Conservation (phyloP, 2,797 vertebrate species). For the Molothrus aeneus region DNA sequence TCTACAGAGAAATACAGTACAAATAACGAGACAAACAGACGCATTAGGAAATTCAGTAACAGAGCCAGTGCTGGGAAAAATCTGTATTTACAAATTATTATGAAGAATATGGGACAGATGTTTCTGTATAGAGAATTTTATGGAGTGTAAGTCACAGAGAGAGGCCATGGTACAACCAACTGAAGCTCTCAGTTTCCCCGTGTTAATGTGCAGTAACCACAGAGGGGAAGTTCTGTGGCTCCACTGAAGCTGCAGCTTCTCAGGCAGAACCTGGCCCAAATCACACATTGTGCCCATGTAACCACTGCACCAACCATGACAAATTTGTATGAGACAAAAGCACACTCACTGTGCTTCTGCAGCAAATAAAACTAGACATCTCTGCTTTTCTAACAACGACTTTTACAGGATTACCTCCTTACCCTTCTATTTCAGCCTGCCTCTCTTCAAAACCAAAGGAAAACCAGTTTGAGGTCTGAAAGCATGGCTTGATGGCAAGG, state of each 20-base stretch:
- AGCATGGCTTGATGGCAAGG: neutral
- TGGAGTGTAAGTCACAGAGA: neutral
- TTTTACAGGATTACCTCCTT: neutral
- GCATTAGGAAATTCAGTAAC: neutral
- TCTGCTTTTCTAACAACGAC: neutral
- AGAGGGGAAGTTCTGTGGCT: neutral
- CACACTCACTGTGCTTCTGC: neutral
- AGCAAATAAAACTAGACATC: neutral
- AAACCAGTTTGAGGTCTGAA: neutral
- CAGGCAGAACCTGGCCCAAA: neutral
- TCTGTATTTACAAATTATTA: neutral
- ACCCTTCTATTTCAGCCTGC: neutral
- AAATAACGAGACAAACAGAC: constrained; percentile 18
- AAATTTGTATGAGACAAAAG: neutral
- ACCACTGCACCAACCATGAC: neutral
- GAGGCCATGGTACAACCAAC: neutral
- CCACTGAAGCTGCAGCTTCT: neutral
- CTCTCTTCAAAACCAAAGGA: neutral
- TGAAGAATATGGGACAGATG: neutral
- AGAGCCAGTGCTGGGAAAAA: neutral
- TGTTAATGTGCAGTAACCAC: neutral
- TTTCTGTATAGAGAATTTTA: neutral
- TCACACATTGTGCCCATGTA: accelerated
- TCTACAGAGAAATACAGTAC: constrained; percentile 27
- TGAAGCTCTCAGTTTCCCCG: neutral